Conservation (phyloP, 2,797 vertebrate genomes). For the Chelidonichthys spinosus region DNA sequence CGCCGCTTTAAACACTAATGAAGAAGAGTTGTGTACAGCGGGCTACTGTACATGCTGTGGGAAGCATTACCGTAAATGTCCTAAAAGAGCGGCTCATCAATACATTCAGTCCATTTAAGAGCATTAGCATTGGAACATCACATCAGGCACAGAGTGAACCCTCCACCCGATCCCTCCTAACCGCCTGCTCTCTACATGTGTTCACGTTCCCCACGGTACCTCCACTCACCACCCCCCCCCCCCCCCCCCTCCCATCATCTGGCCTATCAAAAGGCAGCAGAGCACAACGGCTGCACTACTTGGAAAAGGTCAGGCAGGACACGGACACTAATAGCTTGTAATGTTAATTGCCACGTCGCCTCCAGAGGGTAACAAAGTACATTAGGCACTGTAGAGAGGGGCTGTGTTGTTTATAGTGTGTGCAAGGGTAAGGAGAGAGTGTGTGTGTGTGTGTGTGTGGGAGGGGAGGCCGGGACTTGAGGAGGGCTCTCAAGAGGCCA, state of each 20-base stretch:
- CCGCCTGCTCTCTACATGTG: conserved; percentile 9
- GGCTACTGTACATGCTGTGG: conserved; percentile 21
- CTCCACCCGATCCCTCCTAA: conserved; percentile 16
- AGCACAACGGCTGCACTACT: conserved; percentile 45
- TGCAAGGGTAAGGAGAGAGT: conserved; percentile 10
- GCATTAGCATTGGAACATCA: conserved; percentile 41
- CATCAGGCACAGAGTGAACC: conserved; percentile 20
- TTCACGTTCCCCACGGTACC: conserved; percentile 22
- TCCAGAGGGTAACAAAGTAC: conserved; percentile 55
- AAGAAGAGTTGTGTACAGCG: conserved; percentile 19
- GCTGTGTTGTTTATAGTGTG: conserved; percentile 45
- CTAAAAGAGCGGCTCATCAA: conserved; percentile 46
- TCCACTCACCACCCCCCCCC: background rate
- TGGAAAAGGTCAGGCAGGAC: conserved; percentile 71
- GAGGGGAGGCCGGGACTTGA: background rate
- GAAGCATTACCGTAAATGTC: conserved; percentile 57
- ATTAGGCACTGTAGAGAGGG: conserved; percentile 56
- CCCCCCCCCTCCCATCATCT: conserved; percentile 23
- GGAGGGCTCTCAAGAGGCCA: conserved; percentile 20
- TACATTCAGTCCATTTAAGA: conserved; percentile 50
- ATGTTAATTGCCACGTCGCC: conserved; percentile 61
- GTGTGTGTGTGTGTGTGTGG: conserved; percentile 3
- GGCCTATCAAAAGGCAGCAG: conserved; percentile 46
- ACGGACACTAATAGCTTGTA: conserved; percentile 53
- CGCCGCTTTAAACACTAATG: conserved; percentile 9